Conservation (phyloP, 2,113 vertebrate genomes). For the Mirza zaza region DNA sequence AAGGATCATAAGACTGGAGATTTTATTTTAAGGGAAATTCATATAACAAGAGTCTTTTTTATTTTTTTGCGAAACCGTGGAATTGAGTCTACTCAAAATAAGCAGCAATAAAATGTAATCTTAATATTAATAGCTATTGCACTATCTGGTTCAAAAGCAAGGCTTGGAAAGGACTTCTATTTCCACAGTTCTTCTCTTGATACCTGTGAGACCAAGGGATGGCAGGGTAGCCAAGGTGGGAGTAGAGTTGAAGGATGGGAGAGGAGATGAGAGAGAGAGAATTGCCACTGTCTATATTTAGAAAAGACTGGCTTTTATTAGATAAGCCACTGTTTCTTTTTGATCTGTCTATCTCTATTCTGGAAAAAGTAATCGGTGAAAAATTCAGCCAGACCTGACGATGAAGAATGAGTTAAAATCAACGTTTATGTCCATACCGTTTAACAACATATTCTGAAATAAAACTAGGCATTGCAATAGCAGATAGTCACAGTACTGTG, state of each 20-base stretch:
- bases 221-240: background rate
- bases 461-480: background rate
- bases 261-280: background rate
- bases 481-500: background rate
- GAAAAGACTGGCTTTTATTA: background rate
- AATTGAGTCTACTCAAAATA: conserved; percentile 20
- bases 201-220: background rate
- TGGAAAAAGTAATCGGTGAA: background rate
- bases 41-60: conserved; percentile 46
- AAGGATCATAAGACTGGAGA: background rate
- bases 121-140: conserved; percentile 43
- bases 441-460: background rate
- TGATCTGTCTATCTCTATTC: background rate
- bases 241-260: background rate
- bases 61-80: conserved; percentile 49
- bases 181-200: background rate
- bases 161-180: background rate
- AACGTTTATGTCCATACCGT: background rate
- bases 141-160: background rate
- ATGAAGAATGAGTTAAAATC: background rate
- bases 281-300: background rate
- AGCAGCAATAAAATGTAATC: conserved; percentile 49
- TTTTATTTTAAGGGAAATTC: conserved; percentile 51
- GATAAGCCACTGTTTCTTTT: background rate
- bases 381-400: background rate